Evolutionary conservation across 30 jellyfish, hydroid and myxozoan genomes (phyloP).

Genomic region (Aurelia aurita): DNA sequence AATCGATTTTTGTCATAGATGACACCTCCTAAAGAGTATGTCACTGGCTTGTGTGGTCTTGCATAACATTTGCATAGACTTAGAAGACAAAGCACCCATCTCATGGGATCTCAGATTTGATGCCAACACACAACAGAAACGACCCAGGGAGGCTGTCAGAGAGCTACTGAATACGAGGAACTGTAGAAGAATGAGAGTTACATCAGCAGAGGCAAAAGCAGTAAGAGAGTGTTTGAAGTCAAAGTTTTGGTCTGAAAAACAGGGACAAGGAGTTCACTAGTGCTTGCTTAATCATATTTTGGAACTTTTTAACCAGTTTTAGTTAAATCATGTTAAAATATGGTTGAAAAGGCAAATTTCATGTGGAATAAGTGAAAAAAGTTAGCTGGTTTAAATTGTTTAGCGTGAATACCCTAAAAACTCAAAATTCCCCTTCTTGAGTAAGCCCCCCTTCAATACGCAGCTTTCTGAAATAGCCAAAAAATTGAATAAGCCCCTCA

Average conservation of each 20-base stretch:
- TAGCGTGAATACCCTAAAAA: not conserved
- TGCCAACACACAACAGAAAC: not conserved
- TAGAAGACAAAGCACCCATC: slow-evolving; percentile 13
- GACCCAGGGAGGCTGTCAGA: slow-evolving; percentile 6
- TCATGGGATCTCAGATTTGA: slow-evolving; percentile 32
- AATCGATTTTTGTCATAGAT: no score
- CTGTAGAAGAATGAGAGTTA: slow-evolving; percentile 1
- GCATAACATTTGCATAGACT: slow-evolving; percentile 61
- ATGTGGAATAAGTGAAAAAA: not conserved
- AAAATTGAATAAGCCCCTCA: not conserved
- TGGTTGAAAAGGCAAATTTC: not conserved
- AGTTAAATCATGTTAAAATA: not conserved
- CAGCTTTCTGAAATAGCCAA: no score
- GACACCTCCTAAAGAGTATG: no score
- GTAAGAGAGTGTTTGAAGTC: slow-evolving; percentile 17
- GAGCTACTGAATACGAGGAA: slow-evolving; percentile 3
- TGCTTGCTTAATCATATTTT: no score
- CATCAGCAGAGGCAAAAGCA: not conserved
- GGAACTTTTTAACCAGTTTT: not conserved
- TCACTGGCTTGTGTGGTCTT: slow-evolving; percentile 59
- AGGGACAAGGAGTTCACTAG: not conserved
- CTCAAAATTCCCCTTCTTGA: not conserved
- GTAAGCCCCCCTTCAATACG: no score
- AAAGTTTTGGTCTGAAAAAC: slow-evolving; percentile 32
- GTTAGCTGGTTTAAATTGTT: not conserved